Evolutionary conservation across 2,113 vertebrate genomes (phyloP), one percentile per base, ranked within the genome.

Genomic region (Rhinopomastus cyanomelas): DNA sequence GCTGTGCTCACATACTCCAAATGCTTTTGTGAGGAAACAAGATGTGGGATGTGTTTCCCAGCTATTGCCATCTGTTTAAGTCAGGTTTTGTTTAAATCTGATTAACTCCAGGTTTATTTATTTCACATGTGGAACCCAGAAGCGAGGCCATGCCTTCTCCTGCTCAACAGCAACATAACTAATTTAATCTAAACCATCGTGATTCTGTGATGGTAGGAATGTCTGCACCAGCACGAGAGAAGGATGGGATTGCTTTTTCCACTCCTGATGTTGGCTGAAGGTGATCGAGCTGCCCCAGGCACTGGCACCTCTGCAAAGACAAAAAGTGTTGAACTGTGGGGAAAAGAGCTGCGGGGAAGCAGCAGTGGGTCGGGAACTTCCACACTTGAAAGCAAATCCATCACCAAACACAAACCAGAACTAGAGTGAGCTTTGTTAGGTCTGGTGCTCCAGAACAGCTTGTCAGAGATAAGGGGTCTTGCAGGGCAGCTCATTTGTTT

Each of bases 11-110:
- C 46, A 53, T 89, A 77, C 36, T 80, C 59, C 16, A n/a, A 92
- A 84, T 85, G 46, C 20, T 81, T 83, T 60, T 87, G 76, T 46
- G 79, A 87, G 74, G 60, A 88, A 93, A 65, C 22, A 81, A 81
- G 84, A 68, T 88, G 21, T 18, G 36, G 51, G 32, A 73, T 85
- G 55, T 37, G 66, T 69, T 95, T 90, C 39, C 46, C 8, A 59
- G 44, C 56, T 78, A 92, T 87, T 93, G 39, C 67, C 78, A 87
- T 90, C 84, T 93, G 37, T 85, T 92, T 75, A 80, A 85, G 85
- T 76, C 51, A 73, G 23, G 4, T 62, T 89, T 79, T 65, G 5
- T 48, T 79, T 56, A 71, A 83, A 85, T 83, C 37, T 91, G 48
- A 74, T 94, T 77, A 87, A 42, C 14, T 79, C 14, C 68, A 36